Conservation (phyloP, 2,797 vertebrate genomes). For the Tragelaphus eurycerus region DNA sequence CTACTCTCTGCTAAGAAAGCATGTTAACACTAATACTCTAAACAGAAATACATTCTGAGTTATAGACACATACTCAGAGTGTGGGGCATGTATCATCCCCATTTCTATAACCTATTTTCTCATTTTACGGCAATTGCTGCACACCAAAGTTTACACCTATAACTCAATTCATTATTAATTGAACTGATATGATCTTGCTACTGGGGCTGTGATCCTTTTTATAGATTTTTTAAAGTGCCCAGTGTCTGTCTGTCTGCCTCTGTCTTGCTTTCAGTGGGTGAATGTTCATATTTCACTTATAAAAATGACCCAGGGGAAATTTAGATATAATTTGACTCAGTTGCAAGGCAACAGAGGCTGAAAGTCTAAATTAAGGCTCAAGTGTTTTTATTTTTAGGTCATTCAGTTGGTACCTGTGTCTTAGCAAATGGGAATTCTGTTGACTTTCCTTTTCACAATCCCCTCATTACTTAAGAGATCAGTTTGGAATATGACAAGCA, state of each 20-base stretch:
- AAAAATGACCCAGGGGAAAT: constrained; percentile 10
- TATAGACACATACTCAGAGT: constrained; percentile 19
- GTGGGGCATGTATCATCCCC: not conserved
- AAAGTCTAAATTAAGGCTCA: not conserved
- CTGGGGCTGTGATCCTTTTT: not conserved
- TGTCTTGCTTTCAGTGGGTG: not conserved
- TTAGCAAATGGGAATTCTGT: not conserved
- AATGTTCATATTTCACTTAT: not conserved
- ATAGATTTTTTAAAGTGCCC: not conserved
- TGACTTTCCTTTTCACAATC: not conserved
- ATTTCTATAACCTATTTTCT: not conserved
- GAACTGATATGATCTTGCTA: not conserved
- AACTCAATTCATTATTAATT: not conserved
- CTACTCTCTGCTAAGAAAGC: constrained; percentile 80
- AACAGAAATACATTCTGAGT: constrained; percentile 67
- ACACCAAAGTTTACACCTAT: not conserved
- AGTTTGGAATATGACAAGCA: not conserved
- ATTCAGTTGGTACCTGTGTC: not conserved
- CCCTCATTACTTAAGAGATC: not conserved
- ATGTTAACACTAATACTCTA: constrained; percentile 75
- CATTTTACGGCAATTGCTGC: not conserved
- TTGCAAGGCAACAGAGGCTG: not conserved
- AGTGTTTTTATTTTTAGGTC: not conserved
- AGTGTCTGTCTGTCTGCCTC: not conserved
- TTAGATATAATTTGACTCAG: not conserved